A percentile compares a stretch with the other conserved stretches of the same genome.
These are phyloP conservation scores for Acromyrmex charruanus DNA, from an alignment of 1,140 invertebrate species.

Conservation along the genomic window DNA sequence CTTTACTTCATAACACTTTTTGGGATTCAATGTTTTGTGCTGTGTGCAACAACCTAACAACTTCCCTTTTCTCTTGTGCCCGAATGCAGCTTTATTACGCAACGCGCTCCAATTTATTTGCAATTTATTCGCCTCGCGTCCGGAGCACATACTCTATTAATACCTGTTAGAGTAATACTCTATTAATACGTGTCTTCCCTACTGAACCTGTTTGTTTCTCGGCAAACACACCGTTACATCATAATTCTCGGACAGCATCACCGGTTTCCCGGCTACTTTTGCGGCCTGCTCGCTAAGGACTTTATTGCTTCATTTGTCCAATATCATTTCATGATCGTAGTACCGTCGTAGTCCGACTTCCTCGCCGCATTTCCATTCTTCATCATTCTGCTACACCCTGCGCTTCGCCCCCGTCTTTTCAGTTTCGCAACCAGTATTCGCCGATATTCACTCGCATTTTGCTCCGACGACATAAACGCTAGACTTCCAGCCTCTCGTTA, in stretches of 20 bases:
- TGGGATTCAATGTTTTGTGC: not conserved
- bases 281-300: conserved; percentile 35
- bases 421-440: conserved; percentile 41
- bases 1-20: not conserved
- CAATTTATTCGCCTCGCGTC: conserved; percentile 31
- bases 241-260: conserved; percentile 62
- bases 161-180: conserved; percentile 43
- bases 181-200: conserved; percentile 62
- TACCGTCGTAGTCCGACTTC: conserved; percentile 24
- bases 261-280: conserved; percentile 28
- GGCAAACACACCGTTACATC: conserved; percentile 59
- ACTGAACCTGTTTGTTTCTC: conserved; percentile 62
- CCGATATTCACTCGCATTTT: conserved; percentile 53
- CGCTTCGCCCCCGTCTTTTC: not conserved
- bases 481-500: conserved; percentile 38
- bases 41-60: not conserved
- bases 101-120: conserved; percentile 55
- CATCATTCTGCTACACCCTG: not conserved
- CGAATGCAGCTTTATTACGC: conserved; percentile 36
- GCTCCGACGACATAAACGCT: conserved; percentile 56
- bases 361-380: conserved; percentile 50
- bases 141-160: conserved; percentile 55
- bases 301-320: conserved; percentile 63
- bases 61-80: not conserved
- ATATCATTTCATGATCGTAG: conserved; percentile 46